Evolutionary conservation across 2,888 invertebrate genomes (phyloP).

Genomic region (Ischnus inquisitorius): DNA sequence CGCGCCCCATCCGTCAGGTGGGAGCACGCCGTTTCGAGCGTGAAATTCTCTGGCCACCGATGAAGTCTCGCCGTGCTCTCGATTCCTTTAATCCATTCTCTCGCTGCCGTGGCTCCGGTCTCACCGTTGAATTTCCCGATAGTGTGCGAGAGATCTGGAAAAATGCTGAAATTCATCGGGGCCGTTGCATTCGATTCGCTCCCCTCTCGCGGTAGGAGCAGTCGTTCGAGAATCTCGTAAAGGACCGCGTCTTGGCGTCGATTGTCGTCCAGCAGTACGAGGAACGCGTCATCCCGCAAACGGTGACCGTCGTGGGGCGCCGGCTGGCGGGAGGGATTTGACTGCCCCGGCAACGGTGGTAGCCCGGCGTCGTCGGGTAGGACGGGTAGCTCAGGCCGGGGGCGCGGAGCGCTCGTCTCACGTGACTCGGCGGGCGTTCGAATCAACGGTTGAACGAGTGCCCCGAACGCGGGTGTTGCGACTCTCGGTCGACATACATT

Average conservation of each 20-base stretch:
- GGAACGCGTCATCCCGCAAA: neutral
- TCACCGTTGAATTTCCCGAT: conserved; percentile 34
- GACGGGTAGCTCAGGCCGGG: no score
- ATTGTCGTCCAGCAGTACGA: neutral
- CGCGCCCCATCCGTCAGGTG: conserved; percentile 20
- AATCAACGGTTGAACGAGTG: no score
- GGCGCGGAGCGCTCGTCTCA: no score
- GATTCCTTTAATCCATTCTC: conserved; percentile 25
- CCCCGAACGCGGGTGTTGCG: no score
- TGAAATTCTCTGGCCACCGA: conserved; percentile 24
- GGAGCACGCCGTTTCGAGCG: conserved; percentile 20
- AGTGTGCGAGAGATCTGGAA: conserved; percentile 17
- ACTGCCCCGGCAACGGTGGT: no score
- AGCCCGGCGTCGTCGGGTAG: no score
- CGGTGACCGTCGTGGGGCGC: neutral
- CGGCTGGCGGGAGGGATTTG: no score
- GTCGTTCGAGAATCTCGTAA: neutral
- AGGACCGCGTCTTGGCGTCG: neutral
- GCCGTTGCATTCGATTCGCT: neutral
- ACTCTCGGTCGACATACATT: no score
- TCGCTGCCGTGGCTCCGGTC: conserved; percentile 8
- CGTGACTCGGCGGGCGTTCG: no score
- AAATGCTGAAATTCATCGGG: neutral
- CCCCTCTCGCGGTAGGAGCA: neutral
- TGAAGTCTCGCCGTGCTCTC: conserved; percentile 26